Conservation (phyloP, 2,888 invertebrate species). For the Andrena chrysosceles region DNA sequence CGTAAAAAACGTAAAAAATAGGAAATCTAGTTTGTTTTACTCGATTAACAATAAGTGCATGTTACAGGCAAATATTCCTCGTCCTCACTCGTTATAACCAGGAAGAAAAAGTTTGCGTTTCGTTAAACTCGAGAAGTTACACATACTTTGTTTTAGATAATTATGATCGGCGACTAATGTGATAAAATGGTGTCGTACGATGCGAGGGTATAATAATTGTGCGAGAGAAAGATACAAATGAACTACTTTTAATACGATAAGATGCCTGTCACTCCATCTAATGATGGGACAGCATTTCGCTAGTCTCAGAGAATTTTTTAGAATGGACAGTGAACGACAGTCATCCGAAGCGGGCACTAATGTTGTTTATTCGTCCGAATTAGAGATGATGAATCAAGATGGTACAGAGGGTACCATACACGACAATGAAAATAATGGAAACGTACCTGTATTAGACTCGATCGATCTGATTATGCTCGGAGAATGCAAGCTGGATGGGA, state of each 20-base stretch:
- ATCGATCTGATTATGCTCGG: slow-evolving; percentile 73
- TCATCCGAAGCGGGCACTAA: slow-evolving; percentile 75
- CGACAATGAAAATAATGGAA: slow-evolving; percentile 79
- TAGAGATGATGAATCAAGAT: slow-evolving; percentile 75
- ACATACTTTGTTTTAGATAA: slow-evolving; percentile 36
- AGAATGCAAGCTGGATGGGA: slow-evolving; percentile 77
- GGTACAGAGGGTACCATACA: slow-evolving; percentile 68
- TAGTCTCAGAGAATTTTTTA: slow-evolving; percentile 84
- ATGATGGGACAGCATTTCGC: slow-evolving; percentile 85
- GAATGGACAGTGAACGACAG: slow-evolving; percentile 81
- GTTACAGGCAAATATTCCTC: neutral
- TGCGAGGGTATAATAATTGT: slow-evolving; percentile 24
- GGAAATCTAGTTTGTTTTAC: neutral
- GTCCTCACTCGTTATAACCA: neutral
- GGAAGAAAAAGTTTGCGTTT: neutral
- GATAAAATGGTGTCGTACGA: slow-evolving; percentile 20
- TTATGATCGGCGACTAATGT: slow-evolving; percentile 13
- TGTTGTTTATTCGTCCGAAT: slow-evolving; percentile 67
- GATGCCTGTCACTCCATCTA: slow-evolving; percentile 79
- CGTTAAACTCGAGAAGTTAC: neutral
- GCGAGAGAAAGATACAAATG: slow-evolving; percentile 43
- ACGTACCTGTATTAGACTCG: slow-evolving; percentile 73
- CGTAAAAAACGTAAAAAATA: neutral
- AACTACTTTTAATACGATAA: slow-evolving; percentile 71
- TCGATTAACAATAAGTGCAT: neutral